Evolutionary conservation across 2,113 vertebrate species (phyloP).

Genomic region (Haliaeetus leucogaster): DNA sequence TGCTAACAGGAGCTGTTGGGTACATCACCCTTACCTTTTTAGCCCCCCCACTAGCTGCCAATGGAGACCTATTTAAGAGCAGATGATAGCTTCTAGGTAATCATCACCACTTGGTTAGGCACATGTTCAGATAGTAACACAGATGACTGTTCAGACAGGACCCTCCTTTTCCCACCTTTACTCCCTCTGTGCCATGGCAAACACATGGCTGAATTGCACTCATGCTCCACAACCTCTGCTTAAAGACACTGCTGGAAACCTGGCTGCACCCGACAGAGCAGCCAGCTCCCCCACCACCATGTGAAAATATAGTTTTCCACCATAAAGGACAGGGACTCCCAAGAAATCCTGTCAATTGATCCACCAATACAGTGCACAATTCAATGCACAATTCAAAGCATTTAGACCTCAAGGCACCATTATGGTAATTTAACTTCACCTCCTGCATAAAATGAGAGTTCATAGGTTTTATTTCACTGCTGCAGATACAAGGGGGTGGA

Average conservation of each 20-base stretch:
- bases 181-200: background rate
- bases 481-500: background rate
- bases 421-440: background rate
- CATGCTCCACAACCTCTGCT: background rate
- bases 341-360: background rate
- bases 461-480: background rate
- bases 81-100: background rate
- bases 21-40: background rate
- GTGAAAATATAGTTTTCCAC: accelerated
- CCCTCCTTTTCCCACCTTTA: background rate
- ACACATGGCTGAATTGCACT: background rate
- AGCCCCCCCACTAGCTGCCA: background rate
- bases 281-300: accelerated
- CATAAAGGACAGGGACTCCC: background rate
- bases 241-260: background rate
- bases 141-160: background rate
- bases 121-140: background rate
- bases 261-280: too few species aligned
- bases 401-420: background rate
- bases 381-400: background rate
- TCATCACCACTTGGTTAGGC: background rate
- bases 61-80: background rate
- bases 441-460: background rate
- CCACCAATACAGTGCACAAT: background rate
- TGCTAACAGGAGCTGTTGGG: background rate